phyloP scores from a whole-genome alignment of 1,140 invertebrate species.

The Episyrphus balteatus region DNA sequence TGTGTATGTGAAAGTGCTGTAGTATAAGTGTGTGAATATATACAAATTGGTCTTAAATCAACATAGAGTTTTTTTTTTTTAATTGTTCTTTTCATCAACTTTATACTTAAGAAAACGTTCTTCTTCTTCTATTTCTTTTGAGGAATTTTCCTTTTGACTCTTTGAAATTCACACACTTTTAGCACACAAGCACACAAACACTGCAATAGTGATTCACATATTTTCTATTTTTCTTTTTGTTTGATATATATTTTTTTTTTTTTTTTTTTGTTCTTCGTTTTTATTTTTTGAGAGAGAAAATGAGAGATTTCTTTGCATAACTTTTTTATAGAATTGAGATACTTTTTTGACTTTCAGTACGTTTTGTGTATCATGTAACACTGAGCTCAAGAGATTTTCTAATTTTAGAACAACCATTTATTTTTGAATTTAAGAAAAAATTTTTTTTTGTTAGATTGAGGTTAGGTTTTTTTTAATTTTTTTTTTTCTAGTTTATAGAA shows the following conservation, averaged over 20 bases:
- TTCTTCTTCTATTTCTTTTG: background rate
- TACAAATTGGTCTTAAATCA: no score
- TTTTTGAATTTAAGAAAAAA: background rate
- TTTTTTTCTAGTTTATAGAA: no score
- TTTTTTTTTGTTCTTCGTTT: no score
- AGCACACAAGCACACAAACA: background rate
- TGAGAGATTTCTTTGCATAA: no score
- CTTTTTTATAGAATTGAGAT: no score
- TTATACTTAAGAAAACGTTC: background rate
- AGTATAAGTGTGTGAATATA: slow-evolving; percentile 2
- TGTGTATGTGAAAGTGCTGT: slow-evolving; percentile 4
- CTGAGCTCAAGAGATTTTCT: no score
- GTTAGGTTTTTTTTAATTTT: background rate
- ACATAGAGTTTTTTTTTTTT: no score
- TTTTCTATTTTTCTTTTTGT: no score
- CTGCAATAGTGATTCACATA: background rate
- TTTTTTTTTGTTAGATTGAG: slow-evolving; percentile 6
- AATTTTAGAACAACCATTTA: background rate
- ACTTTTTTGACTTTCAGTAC: no score
- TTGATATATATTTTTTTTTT: no score
- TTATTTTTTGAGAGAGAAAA: no score
- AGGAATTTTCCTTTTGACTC: background rate
- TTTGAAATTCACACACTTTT: background rate
- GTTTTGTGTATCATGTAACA: no score
- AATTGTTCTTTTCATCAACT: background rate